phyloP scores from a whole-genome alignment of 1,140 invertebrate species.

The Triops cancriformis region DNA sequence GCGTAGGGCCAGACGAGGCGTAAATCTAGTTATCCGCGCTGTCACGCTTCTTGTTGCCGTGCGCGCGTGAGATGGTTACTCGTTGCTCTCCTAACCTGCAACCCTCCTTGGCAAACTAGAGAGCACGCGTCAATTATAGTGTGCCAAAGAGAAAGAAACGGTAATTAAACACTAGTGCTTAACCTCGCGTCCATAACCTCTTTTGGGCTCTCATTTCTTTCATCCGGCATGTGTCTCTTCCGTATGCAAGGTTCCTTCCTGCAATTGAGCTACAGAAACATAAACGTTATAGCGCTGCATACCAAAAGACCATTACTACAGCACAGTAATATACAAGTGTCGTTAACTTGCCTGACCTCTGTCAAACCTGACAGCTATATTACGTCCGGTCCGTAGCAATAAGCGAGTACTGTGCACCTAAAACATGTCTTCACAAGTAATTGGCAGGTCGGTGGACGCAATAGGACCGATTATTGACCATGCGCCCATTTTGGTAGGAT shows the following conservation, averaged over 20 bases:
- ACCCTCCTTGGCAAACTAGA: background rate
- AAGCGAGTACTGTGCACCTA: background rate
- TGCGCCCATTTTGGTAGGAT: background rate
- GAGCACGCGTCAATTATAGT: background rate
- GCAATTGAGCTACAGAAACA: background rate
- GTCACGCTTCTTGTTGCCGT: background rate
- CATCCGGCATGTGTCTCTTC: background rate
- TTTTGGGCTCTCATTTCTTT: background rate
- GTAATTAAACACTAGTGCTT: background rate
- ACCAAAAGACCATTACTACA: too few relatives aligned
- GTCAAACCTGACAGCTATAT: background rate
- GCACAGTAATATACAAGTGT: too few relatives aligned
- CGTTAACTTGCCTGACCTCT: background rate
- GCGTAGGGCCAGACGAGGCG: background rate
- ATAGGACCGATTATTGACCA: background rate
- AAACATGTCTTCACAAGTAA: background rate
- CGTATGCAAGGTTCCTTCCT: background rate
- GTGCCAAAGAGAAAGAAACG: background rate
- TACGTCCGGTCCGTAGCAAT: background rate
- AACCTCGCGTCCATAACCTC: background rate
- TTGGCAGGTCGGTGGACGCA: background rate
- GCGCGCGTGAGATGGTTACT: background rate
- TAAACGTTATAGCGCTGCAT: background rate
- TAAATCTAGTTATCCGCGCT: constrained; percentile 6
- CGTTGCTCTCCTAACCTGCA: background rate